Percentiles rank a stretch among this genome's conserved stretches.
phyloP scores from a whole-genome alignment of 2,797 vertebrate species.

The Falco columbarius region DNA sequence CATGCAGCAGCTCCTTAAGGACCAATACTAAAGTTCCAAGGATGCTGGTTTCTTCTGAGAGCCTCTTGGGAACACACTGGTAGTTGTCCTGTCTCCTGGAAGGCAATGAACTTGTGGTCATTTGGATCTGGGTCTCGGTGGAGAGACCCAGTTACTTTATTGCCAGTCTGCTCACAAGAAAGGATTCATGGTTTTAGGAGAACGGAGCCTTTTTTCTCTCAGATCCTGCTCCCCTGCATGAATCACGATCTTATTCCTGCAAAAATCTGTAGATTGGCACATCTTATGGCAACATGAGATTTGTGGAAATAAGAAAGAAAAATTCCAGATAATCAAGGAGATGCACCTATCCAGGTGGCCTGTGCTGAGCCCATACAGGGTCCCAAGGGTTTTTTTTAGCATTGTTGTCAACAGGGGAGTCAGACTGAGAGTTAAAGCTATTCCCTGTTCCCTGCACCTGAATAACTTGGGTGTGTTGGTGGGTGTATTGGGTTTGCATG shows the following conservation, averaged over 20 bases:
- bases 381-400: neutral
- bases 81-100: neutral
- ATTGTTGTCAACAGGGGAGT: neutral
- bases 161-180: neutral
- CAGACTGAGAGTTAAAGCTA: neutral
- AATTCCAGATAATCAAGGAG: neutral
- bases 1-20: neutral
- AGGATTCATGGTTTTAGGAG: neutral
- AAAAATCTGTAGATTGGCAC: neutral
- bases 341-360: neutral
- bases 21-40: neutral
- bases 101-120: fast-evolving
- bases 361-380: fast-evolving
- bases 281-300: neutral
- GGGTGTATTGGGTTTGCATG: neutral
- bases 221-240: neutral
- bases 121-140: neutral
- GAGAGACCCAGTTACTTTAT: neutral
- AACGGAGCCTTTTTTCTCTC: neutral
- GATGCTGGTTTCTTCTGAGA: neutral
- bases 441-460: neutral
- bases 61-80: neutral
- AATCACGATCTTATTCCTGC: neutral
- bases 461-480: neutral
- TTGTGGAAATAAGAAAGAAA: neutral